Percentiles rank a stretch among this genome's conserved stretches.
Evolutionary conservation across 2,113 vertebrate genomes (phyloP).

Genomic region (Nannospalax galili): DNA sequence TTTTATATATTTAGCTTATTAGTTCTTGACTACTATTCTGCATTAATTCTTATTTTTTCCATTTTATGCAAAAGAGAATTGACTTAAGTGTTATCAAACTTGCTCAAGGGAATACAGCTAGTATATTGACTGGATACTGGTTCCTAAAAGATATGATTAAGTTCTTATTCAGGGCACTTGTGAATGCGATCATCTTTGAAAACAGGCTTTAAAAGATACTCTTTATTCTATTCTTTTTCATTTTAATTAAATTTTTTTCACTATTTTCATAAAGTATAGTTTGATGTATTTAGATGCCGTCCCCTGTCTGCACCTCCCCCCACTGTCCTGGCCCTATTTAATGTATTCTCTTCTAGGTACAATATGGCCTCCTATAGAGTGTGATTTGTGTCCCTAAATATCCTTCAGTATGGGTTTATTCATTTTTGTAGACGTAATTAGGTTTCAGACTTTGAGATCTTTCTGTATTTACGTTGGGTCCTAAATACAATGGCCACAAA

Average conservation of each 20-base stretch:
- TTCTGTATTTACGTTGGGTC: background rate
- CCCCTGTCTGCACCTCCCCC: too few relatives aligned
- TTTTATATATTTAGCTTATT: background rate
- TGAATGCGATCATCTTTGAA: constrained; percentile 15
- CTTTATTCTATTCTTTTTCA: too few relatives aligned
- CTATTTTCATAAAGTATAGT: too few relatives aligned
- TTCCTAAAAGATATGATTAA: background rate
- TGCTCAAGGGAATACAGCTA: background rate
- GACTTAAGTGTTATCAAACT: background rate
- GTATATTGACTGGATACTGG: background rate
- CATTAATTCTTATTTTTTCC: background rate
- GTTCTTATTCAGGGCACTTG: background rate
- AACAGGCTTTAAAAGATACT: background rate
- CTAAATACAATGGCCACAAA: background rate
- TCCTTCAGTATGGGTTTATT: too few relatives aligned
- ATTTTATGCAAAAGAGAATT: background rate
- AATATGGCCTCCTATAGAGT: too few relatives aligned
- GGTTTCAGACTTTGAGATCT: background rate
- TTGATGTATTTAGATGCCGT: too few relatives aligned
- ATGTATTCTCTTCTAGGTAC: too few relatives aligned
- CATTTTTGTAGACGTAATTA: constrained; percentile 8
- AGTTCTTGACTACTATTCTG: constrained; percentile 18
- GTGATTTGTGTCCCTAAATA: too few relatives aligned
- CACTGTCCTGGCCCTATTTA: too few relatives aligned
- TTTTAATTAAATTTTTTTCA: too few relatives aligned